Percentiles rank a stretch among this genome's conserved stretches.
Conservation (phyloP, 1,140 invertebrate species). For the Brachionus asplanchnoidis region DNA sequence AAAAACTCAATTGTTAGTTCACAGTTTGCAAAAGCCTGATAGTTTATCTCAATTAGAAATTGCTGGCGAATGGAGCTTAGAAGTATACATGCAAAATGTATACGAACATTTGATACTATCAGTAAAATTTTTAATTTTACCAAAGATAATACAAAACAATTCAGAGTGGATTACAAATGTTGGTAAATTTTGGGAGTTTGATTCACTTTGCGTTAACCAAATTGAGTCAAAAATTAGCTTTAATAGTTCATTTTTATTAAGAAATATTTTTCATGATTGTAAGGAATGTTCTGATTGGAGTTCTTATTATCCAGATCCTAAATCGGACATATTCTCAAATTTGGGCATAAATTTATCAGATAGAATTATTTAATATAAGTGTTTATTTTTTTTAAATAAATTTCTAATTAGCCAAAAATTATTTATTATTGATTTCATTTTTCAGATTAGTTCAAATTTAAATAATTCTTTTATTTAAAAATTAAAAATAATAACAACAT, state of each 20-base stretch:
- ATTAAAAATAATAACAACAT: no score
- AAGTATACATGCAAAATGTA: background rate
- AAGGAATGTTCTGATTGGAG: conserved; percentile 1
- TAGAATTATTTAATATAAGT: conserved; percentile 1
- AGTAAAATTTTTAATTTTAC: background rate
- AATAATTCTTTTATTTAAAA: no score
- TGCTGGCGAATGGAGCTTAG: background rate
- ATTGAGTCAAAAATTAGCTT: background rate
- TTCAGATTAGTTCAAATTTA: no score
- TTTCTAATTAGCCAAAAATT: background rate
- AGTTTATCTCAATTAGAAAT: background rate
- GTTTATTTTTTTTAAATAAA: background rate
- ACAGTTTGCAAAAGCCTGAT: background rate
- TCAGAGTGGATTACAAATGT: background rate
- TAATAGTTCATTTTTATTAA: background rate
- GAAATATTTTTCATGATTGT: background rate
- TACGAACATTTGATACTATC: background rate
- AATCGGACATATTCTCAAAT: background rate
- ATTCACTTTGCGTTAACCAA: background rate
- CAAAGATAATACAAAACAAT: background rate
- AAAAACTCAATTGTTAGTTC: background rate
- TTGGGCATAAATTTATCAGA: background rate
- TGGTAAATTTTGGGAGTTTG: background rate
- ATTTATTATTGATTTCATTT: no score
- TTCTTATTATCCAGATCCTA: conserved; percentile 22